Evolutionary conservation across 2,888 invertebrate genomes (phyloP), one percentile per base, ranked within the genome.

Genomic region (Poecilus cupreus): DNA sequence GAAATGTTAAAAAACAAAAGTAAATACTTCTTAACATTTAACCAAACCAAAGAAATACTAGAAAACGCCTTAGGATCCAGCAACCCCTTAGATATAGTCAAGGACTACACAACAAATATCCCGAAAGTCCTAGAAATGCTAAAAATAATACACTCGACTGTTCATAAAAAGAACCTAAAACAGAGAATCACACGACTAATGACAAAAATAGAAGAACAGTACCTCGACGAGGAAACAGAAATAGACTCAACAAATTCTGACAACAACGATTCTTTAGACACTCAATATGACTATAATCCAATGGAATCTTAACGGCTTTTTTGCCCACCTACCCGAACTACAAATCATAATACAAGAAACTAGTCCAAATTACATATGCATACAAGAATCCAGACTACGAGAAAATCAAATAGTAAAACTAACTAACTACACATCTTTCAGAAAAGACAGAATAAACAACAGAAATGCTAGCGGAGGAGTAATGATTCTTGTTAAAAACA

Each of bases 391-490:
- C 1, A 60, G 32, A 11, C 13, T 60, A 18, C 24, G 32, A 60
- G 16, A 22, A n/a, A 60, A 20, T 5, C 24, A 60, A 5, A 60
- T 6, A 10, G 20, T 26, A 6, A 60, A 22, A 22, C 24, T 60
- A 26, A 60, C 24, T 18, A 26, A 60, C n/a, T 60, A 60, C 10
- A 60, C 18, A 1, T 3, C 32, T 5, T 26, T 60, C 24, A 60
- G 60, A 60, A 60, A 60, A 60, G 60, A 60, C 60, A 60, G 60
- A 20, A 43, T 43, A 43, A 60, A 22, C 24, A 22, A 60, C 10
- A 43, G 13, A 4, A 22, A 60, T 8, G 60, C 60, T 16, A 20
- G 60, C 5, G 60, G 24, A 60, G 60, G 60, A 3, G 60, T 60
- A 22, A 26, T 26, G n/a, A n/a, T 60, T 26, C 24, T 60, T 16